Percentiles rank a stretch among this genome's conserved stretches.
Conservation (phyloP, 2,113 vertebrate species). For the Podilymbus podiceps region DNA sequence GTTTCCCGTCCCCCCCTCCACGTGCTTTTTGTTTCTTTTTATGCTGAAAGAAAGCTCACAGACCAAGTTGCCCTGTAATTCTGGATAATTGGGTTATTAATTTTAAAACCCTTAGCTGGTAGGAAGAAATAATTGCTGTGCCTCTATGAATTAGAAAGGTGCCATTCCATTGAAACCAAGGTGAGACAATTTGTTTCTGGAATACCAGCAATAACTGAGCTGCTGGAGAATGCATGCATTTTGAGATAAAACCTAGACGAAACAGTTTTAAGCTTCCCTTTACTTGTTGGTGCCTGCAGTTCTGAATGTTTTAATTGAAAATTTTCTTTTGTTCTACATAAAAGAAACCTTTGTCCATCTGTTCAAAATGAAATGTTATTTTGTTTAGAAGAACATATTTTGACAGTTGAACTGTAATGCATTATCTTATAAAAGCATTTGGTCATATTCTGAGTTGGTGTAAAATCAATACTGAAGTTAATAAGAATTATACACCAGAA, state of each 20-base stretch:
- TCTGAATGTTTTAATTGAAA: conserved; percentile 44
- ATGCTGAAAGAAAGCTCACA: background rate
- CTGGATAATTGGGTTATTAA: conserved; percentile 37
- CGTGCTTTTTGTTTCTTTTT: conserved; percentile 4
- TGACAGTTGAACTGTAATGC: background rate
- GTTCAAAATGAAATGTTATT: background rate
- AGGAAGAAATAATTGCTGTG: background rate
- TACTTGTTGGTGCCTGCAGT: background rate
- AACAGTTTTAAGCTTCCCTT: conserved; percentile 2
- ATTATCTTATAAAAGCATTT: conserved; percentile 18
- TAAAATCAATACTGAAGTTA: conserved; percentile 4
- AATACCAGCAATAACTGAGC: background rate
- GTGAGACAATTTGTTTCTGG: conserved; percentile 24
- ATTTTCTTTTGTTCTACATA: conserved; percentile 12
- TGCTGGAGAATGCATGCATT: conserved; percentile 6
- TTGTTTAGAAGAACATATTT: conserved; percentile 1
- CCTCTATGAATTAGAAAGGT: conserved; percentile 24
- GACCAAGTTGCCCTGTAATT: background rate
- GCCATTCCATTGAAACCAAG: background rate
- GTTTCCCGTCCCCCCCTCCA: background rate
- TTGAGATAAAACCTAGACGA: conserved; percentile 31
- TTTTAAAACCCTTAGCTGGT: background rate
- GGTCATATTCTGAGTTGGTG: background rate
- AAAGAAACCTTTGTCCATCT: conserved; percentile 28
- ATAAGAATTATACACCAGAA: background rate